These are phyloP conservation scores for Trochalopteron elliotii DNA, from an alignment of 2,113 vertebrate species.

Conservation along the genomic window DNA sequence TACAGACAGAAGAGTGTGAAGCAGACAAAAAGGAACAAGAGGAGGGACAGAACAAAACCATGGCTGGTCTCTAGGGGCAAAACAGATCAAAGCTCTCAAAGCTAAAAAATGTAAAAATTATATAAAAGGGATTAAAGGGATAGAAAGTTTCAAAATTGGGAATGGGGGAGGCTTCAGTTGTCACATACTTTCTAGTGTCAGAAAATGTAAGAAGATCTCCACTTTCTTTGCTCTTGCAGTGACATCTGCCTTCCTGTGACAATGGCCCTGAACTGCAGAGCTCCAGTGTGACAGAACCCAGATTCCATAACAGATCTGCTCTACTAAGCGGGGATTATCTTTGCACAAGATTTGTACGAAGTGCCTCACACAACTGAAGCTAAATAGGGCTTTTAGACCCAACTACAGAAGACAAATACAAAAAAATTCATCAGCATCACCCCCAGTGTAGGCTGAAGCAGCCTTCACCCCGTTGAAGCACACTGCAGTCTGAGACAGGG, in stretches of 20 bases:
- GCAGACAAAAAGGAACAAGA: not conserved
- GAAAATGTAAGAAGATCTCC: not conserved
- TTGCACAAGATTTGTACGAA: not conserved
- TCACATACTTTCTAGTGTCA: not conserved
- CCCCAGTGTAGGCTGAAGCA: not conserved
- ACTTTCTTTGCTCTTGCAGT: not conserved
- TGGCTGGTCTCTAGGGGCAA: not conserved
- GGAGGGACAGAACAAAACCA: not conserved
- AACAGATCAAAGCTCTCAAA: not conserved
- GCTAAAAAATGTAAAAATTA: not conserved
- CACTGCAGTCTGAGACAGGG: not conserved
- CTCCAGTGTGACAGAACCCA: not conserved
- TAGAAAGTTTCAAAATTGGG: not conserved
- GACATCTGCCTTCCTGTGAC: not conserved
- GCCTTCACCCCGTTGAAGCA: rapidly evolving
- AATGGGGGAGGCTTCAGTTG: not conserved
- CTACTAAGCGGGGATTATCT: not conserved
- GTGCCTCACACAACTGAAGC: not conserved
- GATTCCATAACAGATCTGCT: not conserved
- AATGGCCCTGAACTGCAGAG: not conserved
- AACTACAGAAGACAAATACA: not conserved
- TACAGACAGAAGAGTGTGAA: not conserved
- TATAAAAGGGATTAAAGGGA: not conserved
- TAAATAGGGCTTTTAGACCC: not conserved
- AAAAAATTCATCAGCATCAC: not conserved